Evolutionary conservation across 1,140 invertebrate species (phyloP).

Genomic region (Pantala flavescens): DNA sequence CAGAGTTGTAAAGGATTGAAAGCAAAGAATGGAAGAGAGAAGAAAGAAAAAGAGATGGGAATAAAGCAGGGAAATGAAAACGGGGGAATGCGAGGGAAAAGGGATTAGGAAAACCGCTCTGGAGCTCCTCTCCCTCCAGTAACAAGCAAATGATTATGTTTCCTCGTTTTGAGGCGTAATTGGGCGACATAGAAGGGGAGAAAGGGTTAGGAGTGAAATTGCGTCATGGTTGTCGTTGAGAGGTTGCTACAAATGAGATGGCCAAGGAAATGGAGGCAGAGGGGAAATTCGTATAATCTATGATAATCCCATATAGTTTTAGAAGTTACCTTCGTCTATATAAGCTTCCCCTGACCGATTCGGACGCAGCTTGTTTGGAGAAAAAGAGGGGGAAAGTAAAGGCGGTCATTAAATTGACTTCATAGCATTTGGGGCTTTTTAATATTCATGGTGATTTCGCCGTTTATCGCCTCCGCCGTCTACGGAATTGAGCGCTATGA

Average conservation of each 20-base stretch:
- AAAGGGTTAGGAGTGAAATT: conserved; percentile 7
- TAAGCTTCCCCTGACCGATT: not conserved
- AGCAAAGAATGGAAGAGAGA: no score
- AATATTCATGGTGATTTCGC: not conserved
- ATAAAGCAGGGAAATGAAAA: no score
- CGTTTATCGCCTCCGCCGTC: not conserved
- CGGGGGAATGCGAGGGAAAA: no score
- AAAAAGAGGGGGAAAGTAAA: not conserved
- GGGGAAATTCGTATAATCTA: not conserved
- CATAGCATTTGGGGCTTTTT: not conserved
- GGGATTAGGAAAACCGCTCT: not conserved
- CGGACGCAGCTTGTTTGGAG: not conserved
- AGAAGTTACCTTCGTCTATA: not conserved
- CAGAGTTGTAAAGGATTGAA: no score
- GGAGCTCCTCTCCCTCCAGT: not conserved
- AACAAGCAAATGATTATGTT: conserved; percentile 3
- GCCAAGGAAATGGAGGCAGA: not conserved
- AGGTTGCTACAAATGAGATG: not conserved
- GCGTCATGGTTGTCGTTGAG: not conserved
- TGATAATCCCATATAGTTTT: not conserved
- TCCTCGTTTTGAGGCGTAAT: not conserved
- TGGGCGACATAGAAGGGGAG: not conserved
- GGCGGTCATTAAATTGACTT: conserved; percentile 1
- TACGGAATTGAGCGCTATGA: not conserved
- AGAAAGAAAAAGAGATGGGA: no score